A percentile compares a stretch with the other conserved stretches of the same genome.
These are phyloP conservation scores for Microtus oregoni DNA, from an alignment of 2,113 vertebrate genomes.

Conservation along the genomic window DNA sequence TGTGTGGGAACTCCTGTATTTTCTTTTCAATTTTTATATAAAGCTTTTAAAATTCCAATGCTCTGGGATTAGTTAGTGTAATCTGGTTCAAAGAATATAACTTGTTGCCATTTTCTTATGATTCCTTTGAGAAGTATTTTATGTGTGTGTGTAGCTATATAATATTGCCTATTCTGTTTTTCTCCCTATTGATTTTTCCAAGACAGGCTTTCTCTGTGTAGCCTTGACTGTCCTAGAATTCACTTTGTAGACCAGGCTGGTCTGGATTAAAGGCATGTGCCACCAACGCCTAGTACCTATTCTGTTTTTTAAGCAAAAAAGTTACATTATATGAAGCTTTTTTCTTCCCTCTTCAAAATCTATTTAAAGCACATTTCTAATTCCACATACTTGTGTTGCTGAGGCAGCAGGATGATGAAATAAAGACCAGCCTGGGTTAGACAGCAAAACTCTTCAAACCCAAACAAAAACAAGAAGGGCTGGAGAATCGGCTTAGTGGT, in stretches of 20 bases:
- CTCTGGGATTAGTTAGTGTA: too few relatives aligned
- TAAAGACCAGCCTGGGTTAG: not conserved
- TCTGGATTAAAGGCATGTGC: too few relatives aligned
- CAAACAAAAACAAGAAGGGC: not conserved
- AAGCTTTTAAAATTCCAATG: not conserved
- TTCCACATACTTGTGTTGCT: not conserved
- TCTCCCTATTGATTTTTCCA: too few relatives aligned
- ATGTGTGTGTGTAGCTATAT: not conserved
- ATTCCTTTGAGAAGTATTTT: constrained; percentile 42
- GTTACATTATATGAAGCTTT: not conserved
- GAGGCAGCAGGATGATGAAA: not conserved
- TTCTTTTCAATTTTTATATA: not conserved
- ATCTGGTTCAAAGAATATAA: not conserved
- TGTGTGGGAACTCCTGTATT: not conserved
- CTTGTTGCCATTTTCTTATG: constrained; percentile 28
- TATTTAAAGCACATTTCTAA: not conserved
- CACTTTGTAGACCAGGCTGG: too few relatives aligned
- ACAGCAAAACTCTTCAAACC: not conserved
- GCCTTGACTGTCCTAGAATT: too few relatives aligned
- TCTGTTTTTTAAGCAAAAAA: not conserved
- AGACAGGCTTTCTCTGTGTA: too few relatives aligned
- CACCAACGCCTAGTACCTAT: not conserved
- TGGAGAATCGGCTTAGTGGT: not conserved
- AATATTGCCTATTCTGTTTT: too few relatives aligned
- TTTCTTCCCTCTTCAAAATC: not conserved